Percentiles rank a stretch among this genome's conserved stretches.
Conservation (phyloP, 2,113 vertebrate genomes). For the Daphoenositta chrysoptera region DNA sequence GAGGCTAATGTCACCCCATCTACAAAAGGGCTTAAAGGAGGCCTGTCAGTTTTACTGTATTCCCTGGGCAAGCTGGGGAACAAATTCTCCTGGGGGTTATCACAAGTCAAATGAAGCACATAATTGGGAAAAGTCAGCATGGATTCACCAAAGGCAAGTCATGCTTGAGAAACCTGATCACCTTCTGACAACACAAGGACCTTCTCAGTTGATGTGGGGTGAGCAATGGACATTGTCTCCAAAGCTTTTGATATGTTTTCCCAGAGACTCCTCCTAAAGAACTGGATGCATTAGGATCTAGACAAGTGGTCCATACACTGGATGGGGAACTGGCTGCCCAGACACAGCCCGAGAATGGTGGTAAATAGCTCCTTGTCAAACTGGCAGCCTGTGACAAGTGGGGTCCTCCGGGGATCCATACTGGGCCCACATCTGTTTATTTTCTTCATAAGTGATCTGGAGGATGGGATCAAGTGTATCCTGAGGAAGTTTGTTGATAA, state of each 20-base stretch:
- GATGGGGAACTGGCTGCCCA: neutral
- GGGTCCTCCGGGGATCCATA: rapidly evolving
- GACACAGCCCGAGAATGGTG: neutral
- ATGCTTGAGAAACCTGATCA: neutral
- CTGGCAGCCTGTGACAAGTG: neutral
- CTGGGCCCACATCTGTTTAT: neutral
- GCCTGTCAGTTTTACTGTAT: neutral
- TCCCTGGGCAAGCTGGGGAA: neutral
- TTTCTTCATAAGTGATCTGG: neutral
- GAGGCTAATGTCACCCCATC: neutral
- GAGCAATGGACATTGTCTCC: neutral
- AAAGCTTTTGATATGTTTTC: rapidly evolving
- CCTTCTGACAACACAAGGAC: neutral
- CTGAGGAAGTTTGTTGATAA: neutral
- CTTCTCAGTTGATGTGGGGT: neutral
- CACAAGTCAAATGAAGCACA: neutral
- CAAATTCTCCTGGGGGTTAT: neutral
- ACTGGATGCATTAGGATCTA: neutral
- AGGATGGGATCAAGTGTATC: neutral
- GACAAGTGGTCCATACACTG: neutral
- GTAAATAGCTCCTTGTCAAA: neutral
- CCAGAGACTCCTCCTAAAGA: neutral
- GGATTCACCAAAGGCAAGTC: neutral
- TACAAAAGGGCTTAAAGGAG: neutral
- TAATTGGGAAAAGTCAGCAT: neutral